Evolutionary conservation across 2,888 invertebrate species (phyloP), one percentile per base, ranked within the genome.

Genomic region (Heliothis peltigera): DNA sequence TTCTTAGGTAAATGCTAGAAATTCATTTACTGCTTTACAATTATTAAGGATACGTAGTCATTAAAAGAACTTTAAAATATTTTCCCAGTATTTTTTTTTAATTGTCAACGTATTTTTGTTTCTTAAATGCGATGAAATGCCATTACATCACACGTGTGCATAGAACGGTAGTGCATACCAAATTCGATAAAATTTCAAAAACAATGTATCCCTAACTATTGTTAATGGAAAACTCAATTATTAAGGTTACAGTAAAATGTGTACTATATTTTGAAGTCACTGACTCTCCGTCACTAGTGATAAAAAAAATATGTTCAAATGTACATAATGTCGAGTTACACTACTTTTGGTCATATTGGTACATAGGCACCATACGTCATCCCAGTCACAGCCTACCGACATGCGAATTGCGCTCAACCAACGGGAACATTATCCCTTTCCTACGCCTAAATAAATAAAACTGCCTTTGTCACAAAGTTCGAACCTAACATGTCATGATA

Each of bases 331-430:
- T 54, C 21, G 39, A 55, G n/a, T 55, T 55, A 66, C 17, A 44
- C 62, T 77, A 77, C 47, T 68, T 80, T 83, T 86, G 84, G 83
- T 86, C 79, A 83, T 82, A 81, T 42, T 78, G 77, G 77, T 85
- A 84, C 67, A 68, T n/a, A 46, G 84, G 80, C 81, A 85, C 84
- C 83, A 75, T 80, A 85, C 84, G 75, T 73, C 79, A 77, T 76
- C 72, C 84, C 79, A 82, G 83, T 89, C 90, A 91, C 90, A 91
- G 91, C 91, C 91, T 77, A 80, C 76, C 71, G 80, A 81, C 69
- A 70, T 70, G 77, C 79, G 64, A 84, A 73, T 81, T 71, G 64
- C 65, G 60, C 57, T 64, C 57, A 67, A 68, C 64, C 74, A 70
- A 74, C 71, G 70, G 65, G 47, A 69, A 58, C 47, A 62, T 59